Evolutionary conservation across 2,797 vertebrate species (phyloP).

Genomic region (Pangasius larnaudii): DNA sequence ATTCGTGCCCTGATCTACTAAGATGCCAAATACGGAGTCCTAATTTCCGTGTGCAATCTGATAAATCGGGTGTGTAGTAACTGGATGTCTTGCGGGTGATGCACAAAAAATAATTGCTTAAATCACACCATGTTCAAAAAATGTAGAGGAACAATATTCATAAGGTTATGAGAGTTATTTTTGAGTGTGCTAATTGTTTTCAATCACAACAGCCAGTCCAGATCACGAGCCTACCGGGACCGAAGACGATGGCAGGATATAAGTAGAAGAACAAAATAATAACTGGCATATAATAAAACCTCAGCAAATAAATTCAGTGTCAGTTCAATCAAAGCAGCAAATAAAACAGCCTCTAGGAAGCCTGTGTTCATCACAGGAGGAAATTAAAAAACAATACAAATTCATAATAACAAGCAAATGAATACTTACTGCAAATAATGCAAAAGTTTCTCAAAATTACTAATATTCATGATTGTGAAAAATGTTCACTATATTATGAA

Average conservation of each 20-base stretch:
- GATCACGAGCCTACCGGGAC: not conserved
- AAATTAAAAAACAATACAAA: not conserved
- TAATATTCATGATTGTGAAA: not conserved
- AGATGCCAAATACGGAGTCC: not conserved
- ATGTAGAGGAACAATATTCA: not conserved
- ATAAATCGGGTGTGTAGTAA: not conserved
- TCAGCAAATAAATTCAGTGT: not conserved
- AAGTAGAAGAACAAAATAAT: not conserved
- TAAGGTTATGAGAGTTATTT: not conserved
- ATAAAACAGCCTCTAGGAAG: not conserved
- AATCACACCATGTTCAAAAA: not conserved
- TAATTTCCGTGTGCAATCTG: constrained; percentile 5
- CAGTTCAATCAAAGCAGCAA: not conserved
- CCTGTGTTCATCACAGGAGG: not conserved
- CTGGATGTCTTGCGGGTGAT: not conserved
- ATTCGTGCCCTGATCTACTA: not conserved
- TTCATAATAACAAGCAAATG: not conserved
- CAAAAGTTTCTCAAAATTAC: not conserved
- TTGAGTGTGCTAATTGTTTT: not conserved
- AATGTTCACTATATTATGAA: not conserved
- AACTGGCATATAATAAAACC: not conserved
- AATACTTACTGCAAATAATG: not conserved
- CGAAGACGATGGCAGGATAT: not conserved
- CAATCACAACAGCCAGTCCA: not conserved
- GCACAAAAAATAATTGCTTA: not conserved